Evolutionary conservation across 2,888 invertebrate genomes (phyloP), one percentile per base, ranked within the genome.

Genomic region (Mythimna loreyi): DNA sequence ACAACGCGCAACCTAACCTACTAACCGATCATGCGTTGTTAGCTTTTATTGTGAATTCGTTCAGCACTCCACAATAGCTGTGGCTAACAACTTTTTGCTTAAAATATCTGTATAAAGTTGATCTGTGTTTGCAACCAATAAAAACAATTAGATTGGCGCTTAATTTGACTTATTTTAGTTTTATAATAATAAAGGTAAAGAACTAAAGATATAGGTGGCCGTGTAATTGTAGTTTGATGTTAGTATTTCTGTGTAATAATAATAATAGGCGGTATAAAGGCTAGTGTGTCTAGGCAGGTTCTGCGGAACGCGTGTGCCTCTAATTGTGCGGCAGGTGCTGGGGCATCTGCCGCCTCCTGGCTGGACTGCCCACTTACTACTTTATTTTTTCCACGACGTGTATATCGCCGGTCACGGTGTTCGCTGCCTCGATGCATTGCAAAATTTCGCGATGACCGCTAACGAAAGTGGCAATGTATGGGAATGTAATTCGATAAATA

Each of bases 321-420:
- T 94, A 94, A 94, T 94, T 94, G 92, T 89, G 85, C 65, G 89
- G 90, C 95, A 96, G 95, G 95, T 95, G 95, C 86, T 81, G 84
- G 75, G 88, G 92, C 95, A 95, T 95, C 95, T 95, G 95, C 93
- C 92, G 89, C 88, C 89, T 86, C 85, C 88, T 89, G 91, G 85
- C 88, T 89, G 91, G 91, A 89, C 90, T 89, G 86, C 88, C 86
- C 85, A 88, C 82, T 89, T 87, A 90, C 90, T 88, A 92, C 89
- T 91, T 91, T 88, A 89, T 92, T 92, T 91, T 90, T 89, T 86
- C 87, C 84, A 81, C 84, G 77, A 80, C 83, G 84, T 84, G 78
- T 80, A 82, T 81, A 84, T 83, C 78, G 85, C 82, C 82, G 81
- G 60, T 80, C 84, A 84, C 83, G 72, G 67, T 85, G 83, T 85